Percentiles rank a stretch among this genome's conserved stretches.
Evolutionary conservation across 2,113 vertebrate genomes (phyloP).

Genomic region (Todiramphus chloris): DNA sequence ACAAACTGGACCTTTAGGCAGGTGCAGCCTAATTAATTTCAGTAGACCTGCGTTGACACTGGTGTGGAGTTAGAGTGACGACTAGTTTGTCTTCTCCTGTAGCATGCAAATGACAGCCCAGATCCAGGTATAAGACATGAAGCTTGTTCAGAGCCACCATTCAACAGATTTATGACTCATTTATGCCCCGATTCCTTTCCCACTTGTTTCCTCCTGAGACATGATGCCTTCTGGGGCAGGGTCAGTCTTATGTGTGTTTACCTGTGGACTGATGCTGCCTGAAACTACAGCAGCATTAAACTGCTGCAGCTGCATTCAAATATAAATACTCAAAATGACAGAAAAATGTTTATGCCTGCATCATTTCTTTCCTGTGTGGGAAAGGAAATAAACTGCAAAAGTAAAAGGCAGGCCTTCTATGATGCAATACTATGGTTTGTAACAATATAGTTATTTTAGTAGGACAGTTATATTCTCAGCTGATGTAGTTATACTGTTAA

Average conservation of each 20-base stretch:
- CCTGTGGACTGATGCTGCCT: neutral
- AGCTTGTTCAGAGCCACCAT: neutral
- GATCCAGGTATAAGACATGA: neutral
- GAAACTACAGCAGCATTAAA: neutral
- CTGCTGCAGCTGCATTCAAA: neutral
- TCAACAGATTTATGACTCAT: neutral
- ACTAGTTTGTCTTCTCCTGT: neutral
- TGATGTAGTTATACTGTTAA: neutral
- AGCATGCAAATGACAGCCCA: neutral
- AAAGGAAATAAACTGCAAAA: neutral
- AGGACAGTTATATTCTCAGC: neutral
- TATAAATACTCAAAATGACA: neutral
- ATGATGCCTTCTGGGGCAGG: neutral
- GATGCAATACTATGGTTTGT: neutral
- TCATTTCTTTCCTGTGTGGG: neutral
- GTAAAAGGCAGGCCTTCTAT: neutral
- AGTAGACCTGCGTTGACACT: neutral
- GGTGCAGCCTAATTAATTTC: neutral
- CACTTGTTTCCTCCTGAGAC: neutral
- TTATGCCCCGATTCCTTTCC: neutral
- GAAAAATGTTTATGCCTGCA: neutral
- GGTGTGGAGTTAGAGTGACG: neutral
- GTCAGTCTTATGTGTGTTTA: neutral
- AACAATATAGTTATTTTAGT: neutral
- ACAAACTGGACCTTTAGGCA: neutral